phyloP scores from a whole-genome alignment of 2,113 vertebrate genomes.

The Myiopsitta monachus region DNA sequence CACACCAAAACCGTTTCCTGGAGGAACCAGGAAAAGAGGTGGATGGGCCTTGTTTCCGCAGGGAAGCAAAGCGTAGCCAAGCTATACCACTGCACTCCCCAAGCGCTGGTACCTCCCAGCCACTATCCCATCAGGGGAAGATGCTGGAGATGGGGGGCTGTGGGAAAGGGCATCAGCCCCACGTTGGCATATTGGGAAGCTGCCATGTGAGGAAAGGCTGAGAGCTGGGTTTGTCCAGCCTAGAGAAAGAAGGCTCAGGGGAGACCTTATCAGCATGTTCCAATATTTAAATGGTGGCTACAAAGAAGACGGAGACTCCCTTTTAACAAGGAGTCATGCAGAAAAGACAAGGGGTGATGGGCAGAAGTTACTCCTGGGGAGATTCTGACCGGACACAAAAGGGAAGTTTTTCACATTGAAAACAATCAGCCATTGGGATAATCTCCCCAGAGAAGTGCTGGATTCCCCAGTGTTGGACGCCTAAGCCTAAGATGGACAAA shows the following conservation, averaged over 20 bases:
- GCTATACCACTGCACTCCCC: background rate
- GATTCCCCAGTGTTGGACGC: background rate
- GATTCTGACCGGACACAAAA: background rate
- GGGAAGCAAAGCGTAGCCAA: background rate
- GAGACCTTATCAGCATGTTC: background rate
- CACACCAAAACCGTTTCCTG: background rate
- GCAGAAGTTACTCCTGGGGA: background rate
- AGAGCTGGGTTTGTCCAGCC: background rate
- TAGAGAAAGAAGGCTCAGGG: background rate
- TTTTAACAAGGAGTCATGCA: background rate
- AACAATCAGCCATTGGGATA: background rate
- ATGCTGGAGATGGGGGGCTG: background rate
- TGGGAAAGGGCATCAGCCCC: background rate
- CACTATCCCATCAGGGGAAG: background rate
- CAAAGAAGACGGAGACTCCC: background rate
- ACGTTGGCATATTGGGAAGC: fast-evolving
- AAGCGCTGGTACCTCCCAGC: background rate
- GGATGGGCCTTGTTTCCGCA: background rate
- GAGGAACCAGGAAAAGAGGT: background rate
- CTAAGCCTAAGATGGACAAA: background rate
- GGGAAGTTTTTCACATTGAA: background rate
- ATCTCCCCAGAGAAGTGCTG: background rate
- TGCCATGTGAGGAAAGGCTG: background rate
- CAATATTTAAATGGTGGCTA: background rate
- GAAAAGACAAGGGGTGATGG: background rate